Conservation (phyloP, 2,113 vertebrate genomes). For the Brachypodius melanocephalos region DNA sequence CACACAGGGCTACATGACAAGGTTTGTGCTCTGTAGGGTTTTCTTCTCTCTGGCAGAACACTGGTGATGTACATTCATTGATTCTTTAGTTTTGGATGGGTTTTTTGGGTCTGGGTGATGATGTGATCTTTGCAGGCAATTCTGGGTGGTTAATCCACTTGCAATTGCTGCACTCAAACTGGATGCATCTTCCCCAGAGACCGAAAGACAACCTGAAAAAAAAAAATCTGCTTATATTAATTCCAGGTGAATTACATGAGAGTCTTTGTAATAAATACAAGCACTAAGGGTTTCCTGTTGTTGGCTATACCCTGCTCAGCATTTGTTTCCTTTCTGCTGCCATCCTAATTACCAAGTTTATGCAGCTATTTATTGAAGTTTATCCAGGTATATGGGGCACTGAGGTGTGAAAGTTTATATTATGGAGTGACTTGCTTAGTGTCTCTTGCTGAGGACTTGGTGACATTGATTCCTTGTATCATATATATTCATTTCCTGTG, state of each 20-base stretch:
- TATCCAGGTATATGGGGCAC: not conserved
- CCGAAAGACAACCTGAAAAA: not conserved
- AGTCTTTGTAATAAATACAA: not conserved
- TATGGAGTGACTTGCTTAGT: not conserved
- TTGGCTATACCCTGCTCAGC: not conserved
- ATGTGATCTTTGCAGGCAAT: not conserved
- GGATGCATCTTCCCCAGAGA: not conserved
- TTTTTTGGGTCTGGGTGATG: not conserved
- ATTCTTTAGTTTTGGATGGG: not conserved
- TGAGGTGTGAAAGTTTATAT: not conserved
- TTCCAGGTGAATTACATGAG: not conserved
- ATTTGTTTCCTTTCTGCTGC: constrained; percentile 1
- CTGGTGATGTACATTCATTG: not conserved
- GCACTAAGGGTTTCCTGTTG: not conserved
- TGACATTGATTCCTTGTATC: not conserved
- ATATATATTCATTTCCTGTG: not conserved
- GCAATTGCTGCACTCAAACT: not conserved
- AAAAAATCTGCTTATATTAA: not conserved
- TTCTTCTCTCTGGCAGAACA: not conserved
- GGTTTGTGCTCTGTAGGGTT: not conserved
- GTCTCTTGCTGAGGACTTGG: not conserved
- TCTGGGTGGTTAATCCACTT: not conserved
- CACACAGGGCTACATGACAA: not conserved
- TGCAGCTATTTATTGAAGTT: not conserved
- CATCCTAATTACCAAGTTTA: not conserved